Evolutionary conservation across 30 jellyfish, hydroid and myxozoan genomes (phyloP).

Genomic region (Clytia hemisphaerica): DNA sequence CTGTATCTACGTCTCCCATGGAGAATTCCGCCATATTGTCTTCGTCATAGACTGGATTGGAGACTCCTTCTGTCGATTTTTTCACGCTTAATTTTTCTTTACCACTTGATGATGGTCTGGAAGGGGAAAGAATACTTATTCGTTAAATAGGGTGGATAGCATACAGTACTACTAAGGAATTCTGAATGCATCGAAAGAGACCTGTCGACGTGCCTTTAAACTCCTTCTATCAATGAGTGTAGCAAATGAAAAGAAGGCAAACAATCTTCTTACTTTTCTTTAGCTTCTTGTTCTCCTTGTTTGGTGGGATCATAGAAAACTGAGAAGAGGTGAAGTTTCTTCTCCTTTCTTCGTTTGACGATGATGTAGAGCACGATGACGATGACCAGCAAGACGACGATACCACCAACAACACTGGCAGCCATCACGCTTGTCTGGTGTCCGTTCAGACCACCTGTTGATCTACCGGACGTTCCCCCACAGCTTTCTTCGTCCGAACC

Average conservation of each 20-base stretch:
- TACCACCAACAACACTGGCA: slow-evolving; percentile 82
- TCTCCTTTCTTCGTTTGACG: slow-evolving; percentile 75
- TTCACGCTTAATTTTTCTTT: no score
- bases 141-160: no score
- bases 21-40: no score
- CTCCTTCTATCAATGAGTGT: no score
- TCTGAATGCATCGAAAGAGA: no score
- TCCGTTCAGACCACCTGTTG: slow-evolving; percentile 44
- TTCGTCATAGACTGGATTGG: slow-evolving; percentile 89
- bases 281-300: slow-evolving; percentile 51
- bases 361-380: slow-evolving; percentile 78
- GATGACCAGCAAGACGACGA: slow-evolving; percentile 59
- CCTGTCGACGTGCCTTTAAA: no score
- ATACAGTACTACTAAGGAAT: no score
- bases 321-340: slow-evolving; percentile 93
- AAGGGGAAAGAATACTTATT: no score
- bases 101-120: no score
- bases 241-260: not conserved
- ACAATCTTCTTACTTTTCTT: slow-evolving; percentile 22
- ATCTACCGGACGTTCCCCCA: slow-evolving; percentile 36
- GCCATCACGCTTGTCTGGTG: slow-evolving; percentile 81
- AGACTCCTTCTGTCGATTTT: slow-evolving; percentile 40
- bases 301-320: slow-evolving; percentile 97
- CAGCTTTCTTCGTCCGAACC: slow-evolving; percentile 82
- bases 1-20: no score